Percentiles rank a stretch among this genome's conserved stretches.
Evolutionary conservation across 2,888 invertebrate genomes (phyloP).

Genomic region (Meghimatium bilineatum): DNA sequence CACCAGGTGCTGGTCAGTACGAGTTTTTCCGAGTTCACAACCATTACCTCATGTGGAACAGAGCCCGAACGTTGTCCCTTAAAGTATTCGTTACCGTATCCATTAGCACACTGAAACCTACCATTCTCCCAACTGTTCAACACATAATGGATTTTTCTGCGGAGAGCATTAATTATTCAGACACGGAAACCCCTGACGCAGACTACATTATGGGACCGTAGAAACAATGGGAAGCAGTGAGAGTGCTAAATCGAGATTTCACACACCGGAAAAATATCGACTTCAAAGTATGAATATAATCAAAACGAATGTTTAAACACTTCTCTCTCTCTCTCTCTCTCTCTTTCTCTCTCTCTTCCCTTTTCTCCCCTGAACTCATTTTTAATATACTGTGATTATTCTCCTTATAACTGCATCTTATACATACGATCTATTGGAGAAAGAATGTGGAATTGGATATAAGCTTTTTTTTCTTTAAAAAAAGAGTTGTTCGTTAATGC

Average conservation of each 20-base stretch:
- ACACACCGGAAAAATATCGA: not conserved
- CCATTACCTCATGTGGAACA: not conserved
- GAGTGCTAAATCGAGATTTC: constrained; percentile 16
- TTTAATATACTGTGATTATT: not conserved
- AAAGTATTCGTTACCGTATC: not conserved
- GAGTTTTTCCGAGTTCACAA: not conserved
- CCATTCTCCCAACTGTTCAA: constrained; percentile 1
- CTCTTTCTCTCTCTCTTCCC: not conserved
- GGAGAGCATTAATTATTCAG: constrained; percentile 29
- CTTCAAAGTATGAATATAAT: not conserved
- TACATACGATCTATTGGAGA: too few species aligned
- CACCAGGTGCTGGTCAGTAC: not conserved
- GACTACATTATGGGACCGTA: not conserved
- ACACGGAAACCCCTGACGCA: constrained; percentile 9
- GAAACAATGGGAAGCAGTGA: not conserved
- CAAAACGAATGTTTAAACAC: not conserved
- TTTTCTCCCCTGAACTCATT: not conserved
- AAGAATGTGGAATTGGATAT: too few species aligned
- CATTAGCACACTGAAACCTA: constrained; percentile 8
- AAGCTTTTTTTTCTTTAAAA: too few species aligned
- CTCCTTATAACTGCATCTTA: too few species aligned
- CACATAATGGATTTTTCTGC: constrained; percentile 23
- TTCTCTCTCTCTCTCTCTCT: not conserved
- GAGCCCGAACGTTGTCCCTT: not conserved
- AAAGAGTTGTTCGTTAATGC: too few species aligned